Evolutionary conservation across 2,888 invertebrate species (phyloP).

Genomic region (Heteropelma amictum): DNA sequence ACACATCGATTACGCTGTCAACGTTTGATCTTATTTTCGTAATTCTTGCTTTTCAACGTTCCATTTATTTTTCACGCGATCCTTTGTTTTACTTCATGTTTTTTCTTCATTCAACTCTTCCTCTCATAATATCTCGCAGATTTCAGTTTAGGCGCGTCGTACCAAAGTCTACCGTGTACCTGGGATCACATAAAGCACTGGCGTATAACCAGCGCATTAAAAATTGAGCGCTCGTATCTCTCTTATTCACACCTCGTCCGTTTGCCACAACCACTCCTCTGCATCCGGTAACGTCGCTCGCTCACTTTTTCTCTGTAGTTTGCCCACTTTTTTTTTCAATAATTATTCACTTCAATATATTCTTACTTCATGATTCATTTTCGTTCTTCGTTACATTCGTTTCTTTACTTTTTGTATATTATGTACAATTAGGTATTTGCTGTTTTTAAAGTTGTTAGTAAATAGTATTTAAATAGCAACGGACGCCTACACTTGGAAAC

Average conservation of each 20-base stretch:
- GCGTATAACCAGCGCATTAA: constrained; percentile 51
- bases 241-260: constrained; percentile 29
- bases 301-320: constrained; percentile 15
- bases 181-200: constrained; percentile 51
- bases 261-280: too few relatives aligned
- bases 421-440: constrained; percentile 71
- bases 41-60: too few relatives aligned
- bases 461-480: constrained; percentile 71
- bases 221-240: constrained; percentile 59
- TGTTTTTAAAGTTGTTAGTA: constrained; percentile 66
- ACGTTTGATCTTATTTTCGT: constrained; percentile 27
- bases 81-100: constrained; percentile 11
- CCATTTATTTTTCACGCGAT: too few relatives aligned
- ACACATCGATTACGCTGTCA: constrained; percentile 51
- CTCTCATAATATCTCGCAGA: constrained; percentile 32
- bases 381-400: constrained; percentile 60
- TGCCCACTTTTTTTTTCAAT: constrained; percentile 32
- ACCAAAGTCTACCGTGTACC: constrained; percentile 49
- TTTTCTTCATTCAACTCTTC: constrained; percentile 21
- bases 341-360: constrained; percentile 63
- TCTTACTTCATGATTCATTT: constrained; percentile 60
- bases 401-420: constrained; percentile 68
- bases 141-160: constrained; percentile 49
- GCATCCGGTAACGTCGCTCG: too few relatives aligned
- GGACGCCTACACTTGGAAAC: constrained; percentile 73